phyloP scores from a whole-genome alignment of 2,113 vertebrate species.

The Chrysemys picta region DNA sequence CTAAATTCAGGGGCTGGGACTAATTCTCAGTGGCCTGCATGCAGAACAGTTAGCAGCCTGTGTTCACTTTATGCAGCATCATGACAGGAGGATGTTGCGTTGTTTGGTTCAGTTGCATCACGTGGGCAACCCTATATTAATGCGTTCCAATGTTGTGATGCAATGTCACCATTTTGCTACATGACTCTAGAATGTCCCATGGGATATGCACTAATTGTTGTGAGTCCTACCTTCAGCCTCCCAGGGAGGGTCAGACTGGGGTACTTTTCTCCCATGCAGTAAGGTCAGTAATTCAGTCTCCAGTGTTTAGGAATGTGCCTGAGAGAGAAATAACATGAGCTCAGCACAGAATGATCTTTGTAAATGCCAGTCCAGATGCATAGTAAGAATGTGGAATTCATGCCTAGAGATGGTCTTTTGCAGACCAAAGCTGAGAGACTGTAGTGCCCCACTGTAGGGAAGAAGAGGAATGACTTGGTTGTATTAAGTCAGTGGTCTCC shows the following conservation, averaged over 20 bases:
- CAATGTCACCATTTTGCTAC: neutral
- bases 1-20: rapidly evolving
- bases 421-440: neutral
- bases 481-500: too few relatives aligned
- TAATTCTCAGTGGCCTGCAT: neutral
- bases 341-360: neutral
- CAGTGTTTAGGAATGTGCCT: neutral
- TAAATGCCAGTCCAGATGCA: neutral
- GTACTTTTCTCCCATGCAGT: neutral
- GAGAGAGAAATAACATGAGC: neutral
- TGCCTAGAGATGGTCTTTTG: neutral
- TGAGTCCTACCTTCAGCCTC: neutral
- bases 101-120: neutral
- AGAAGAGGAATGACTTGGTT: neutral
- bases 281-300: neutral
- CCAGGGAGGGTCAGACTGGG: neutral
- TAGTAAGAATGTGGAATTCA: neutral
- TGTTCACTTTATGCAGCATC: neutral
- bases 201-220: neutral
- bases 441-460: neutral
- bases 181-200: neutral
- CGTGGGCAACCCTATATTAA: too few relatives aligned
- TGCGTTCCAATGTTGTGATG: neutral
- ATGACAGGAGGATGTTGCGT: neutral
- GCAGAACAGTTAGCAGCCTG: neutral